Evolutionary conservation across 2,888 invertebrate genomes (phyloP).

Genomic region (Bimastos eiseni): DNA sequence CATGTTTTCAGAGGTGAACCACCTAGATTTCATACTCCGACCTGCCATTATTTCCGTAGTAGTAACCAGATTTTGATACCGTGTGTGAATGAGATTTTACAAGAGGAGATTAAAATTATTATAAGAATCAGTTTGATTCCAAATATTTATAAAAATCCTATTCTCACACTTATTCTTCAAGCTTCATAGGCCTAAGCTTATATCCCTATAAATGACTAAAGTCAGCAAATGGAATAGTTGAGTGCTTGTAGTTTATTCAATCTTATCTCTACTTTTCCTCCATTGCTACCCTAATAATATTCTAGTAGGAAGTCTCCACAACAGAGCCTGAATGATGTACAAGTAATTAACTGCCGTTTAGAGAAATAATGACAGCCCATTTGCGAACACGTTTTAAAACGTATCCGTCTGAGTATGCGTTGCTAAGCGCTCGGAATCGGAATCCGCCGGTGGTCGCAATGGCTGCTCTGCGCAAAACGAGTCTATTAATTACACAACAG

Average conservation of each 20-base stretch:
- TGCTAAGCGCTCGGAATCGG: background rate
- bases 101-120: too few relatives aligned
- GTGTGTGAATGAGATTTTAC: too few relatives aligned
- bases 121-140: too few relatives aligned
- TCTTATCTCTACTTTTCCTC: background rate
- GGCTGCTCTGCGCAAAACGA: constrained; percentile 8
- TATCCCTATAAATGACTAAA: background rate
- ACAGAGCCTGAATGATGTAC: background rate
- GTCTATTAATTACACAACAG: constrained; percentile 13
- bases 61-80: too few relatives aligned
- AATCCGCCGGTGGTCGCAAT: constrained; percentile 13
- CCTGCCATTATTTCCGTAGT: too few relatives aligned
- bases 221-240: background rate
- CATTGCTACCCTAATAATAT: background rate
- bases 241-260: too few relatives aligned
- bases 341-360: background rate
- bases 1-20: too few relatives aligned
- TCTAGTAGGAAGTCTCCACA: background rate
- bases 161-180: too few relatives aligned
- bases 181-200: too few relatives aligned
- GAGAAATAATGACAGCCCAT: background rate
- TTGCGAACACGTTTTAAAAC: background rate
- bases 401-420: background rate
- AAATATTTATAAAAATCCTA: too few relatives aligned
- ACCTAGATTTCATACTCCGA: too few relatives aligned